Conservation (phyloP, 2,888 invertebrate genomes). For the Fragum fragum region DNA sequence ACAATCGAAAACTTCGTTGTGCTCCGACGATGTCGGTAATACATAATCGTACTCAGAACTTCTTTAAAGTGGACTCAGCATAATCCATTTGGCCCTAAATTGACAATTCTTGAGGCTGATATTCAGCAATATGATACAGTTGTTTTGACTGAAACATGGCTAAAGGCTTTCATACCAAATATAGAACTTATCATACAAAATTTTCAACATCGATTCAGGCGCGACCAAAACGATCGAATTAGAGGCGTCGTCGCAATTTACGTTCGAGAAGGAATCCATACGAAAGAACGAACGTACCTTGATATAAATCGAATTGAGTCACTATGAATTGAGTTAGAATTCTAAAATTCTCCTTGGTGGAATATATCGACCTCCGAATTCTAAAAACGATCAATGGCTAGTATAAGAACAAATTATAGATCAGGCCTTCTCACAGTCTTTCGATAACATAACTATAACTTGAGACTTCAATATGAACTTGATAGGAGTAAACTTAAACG, state of each 20-base stretch:
- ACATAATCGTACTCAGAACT: background rate
- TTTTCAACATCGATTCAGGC: constrained; percentile 27
- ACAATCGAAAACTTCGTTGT: background rate
- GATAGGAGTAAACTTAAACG: background rate
- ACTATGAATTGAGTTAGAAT: constrained; percentile 32
- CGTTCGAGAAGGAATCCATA: constrained; percentile 16
- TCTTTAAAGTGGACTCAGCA: background rate
- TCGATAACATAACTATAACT: constrained; percentile 29
- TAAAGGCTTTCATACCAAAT: constrained; percentile 1
- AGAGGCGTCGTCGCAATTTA: constrained; percentile 47
- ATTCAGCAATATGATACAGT: constrained; percentile 32
- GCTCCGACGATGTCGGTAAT: background rate
- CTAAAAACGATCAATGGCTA: constrained; percentile 10
- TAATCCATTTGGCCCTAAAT: constrained; percentile 20
- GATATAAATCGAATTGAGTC: constrained; percentile 26
- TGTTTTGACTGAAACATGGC: constrained; percentile 33
- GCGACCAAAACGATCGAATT: constrained; percentile 18
- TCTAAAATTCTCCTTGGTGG: constrained; percentile 29
- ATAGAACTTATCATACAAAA: constrained; percentile 17
- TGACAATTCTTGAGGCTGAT: constrained; percentile 19
- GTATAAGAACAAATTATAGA: constrained; percentile 21
- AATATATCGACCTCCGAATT: constrained; percentile 39
- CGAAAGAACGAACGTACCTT: constrained; percentile 6
- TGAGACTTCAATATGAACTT: constrained; percentile 41
- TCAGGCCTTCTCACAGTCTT: constrained; percentile 3